Base-by-base conservation (phyloP, 2,888 invertebrate species). In the Xylota sylvarum region DNA sequence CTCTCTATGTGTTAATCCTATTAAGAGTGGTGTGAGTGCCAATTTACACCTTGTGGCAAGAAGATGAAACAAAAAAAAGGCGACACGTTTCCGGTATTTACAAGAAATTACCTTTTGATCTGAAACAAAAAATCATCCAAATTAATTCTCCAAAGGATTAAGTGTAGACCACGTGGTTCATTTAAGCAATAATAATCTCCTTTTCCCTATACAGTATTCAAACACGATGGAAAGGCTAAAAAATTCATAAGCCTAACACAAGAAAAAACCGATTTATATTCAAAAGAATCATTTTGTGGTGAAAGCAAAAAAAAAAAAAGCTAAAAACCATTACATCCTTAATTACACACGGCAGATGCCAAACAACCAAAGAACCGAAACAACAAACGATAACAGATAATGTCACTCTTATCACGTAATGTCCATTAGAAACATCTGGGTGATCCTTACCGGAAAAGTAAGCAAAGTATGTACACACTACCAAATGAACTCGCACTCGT, bases 341-440 rank as follows among this genome's bases (percentile, higher is more conserved):
- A 76, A 37, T 56, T 32, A 46, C 14, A 14, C 27, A 46, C 12
- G 14, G 23, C 23, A 65, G 23, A 19, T 14, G 43, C 7, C n/a
- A 40, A 43, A 4, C 7, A 52, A n/a, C 1, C 30, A n/a, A 65
- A 27, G 35, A 37, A 55, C 35, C 1, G 19, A n/a, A 65, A 27
- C 48, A 37, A 55, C 35, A 64, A 60, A 12, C 6, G 48, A 62
- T 55, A 55, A 62, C 19, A 62, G 62, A 58, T 80, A 80, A 80
- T 85, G 52, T 37, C 43, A 70, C 70, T 70, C 70, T 85, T 85
- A 76, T 85, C 85, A 81, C 81, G 76, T 85, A 85, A 85, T 85
- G 85, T 52, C 76, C 76, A 70, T 85, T 70, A 76, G 70, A n/a
- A 81, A 65, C 85, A 85, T 85, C 85, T 81, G 85, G 76, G 84